Percentiles rank a stretch among this genome's conserved stretches.
Conservation (phyloP, 2,113 vertebrate genomes). For the Mastomys coucha region DNA sequence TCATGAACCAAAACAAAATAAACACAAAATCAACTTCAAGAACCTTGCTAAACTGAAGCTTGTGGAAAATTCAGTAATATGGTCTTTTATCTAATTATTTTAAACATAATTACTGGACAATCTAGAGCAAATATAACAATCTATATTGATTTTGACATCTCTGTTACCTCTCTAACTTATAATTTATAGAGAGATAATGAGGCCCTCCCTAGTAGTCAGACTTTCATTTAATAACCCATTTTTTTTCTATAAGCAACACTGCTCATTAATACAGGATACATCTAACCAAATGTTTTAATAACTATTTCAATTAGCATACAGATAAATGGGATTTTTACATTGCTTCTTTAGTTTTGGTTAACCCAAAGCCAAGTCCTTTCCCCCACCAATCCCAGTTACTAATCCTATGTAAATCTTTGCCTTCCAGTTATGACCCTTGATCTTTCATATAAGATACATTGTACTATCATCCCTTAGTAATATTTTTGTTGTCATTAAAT, state of each 20-base stretch:
- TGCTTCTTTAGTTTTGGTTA: background rate
- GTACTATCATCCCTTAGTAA: background rate
- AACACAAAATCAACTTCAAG: background rate
- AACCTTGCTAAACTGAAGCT: background rate
- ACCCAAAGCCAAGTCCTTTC: background rate
- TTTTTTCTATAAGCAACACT: background rate
- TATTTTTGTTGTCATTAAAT: background rate
- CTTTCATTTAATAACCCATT: background rate
- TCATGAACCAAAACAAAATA: constrained; percentile 51
- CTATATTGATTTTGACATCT: background rate
- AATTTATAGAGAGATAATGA: background rate
- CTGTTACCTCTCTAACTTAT: background rate
- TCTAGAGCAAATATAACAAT: background rate
- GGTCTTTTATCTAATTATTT: background rate
- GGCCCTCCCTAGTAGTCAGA: background rate
- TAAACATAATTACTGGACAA: background rate
- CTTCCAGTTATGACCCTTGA: too few relatives aligned
- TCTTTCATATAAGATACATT: background rate
- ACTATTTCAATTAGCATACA: background rate
- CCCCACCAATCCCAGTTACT: too few relatives aligned
- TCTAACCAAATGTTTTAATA: background rate
- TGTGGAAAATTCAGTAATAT: background rate
- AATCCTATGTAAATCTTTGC: background rate
- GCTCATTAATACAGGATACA: background rate
- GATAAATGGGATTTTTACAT: background rate